Percentiles rank a stretch among this genome's conserved stretches.
phyloP scores from a whole-genome alignment of 2,113 vertebrate genomes.

The Noturus placidus region DNA sequence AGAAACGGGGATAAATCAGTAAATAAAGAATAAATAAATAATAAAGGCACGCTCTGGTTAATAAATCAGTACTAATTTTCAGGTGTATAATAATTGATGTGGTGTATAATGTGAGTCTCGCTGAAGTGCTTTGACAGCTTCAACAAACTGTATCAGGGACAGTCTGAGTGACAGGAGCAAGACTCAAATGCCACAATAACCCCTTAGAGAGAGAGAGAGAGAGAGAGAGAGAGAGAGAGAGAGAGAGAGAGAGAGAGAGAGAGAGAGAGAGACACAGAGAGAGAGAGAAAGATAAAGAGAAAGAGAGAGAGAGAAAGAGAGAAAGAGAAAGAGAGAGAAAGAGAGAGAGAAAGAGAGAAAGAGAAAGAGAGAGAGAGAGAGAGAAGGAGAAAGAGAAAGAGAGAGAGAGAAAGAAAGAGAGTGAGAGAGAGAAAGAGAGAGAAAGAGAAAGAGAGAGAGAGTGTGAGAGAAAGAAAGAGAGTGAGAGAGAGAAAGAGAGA shows the following conservation, averaged over 20 bases:
- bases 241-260: background rate
- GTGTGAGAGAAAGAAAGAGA: too few species aligned
- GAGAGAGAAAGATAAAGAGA: too few species aligned
- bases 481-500: background rate
- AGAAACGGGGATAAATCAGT: background rate
- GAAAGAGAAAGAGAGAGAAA: background rate
- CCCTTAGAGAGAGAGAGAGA: slow-evolving; percentile 60
- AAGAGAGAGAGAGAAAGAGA: background rate
- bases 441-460: background rate
- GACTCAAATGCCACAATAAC: slow-evolving; percentile 68
- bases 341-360: background rate
- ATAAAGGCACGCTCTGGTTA: background rate
- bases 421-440: too few species aligned
- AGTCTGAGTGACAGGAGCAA: slow-evolving; percentile 67
- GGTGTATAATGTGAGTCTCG: too few species aligned
- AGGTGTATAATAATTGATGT: slow-evolving; percentile 37
- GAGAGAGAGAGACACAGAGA: background rate
- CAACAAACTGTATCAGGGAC: slow-evolving; percentile 71
- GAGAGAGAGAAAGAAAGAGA: too few species aligned
- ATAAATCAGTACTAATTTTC: slow-evolving; percentile 19
- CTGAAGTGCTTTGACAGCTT: slow-evolving; percentile 69
- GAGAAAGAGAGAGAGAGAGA: background rate
- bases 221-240: background rate
- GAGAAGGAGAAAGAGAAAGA: background rate
- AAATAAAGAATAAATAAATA: background rate